phyloP scores from a whole-genome alignment of 2,113 vertebrate genomes.

The Sardina pilchardus region DNA sequence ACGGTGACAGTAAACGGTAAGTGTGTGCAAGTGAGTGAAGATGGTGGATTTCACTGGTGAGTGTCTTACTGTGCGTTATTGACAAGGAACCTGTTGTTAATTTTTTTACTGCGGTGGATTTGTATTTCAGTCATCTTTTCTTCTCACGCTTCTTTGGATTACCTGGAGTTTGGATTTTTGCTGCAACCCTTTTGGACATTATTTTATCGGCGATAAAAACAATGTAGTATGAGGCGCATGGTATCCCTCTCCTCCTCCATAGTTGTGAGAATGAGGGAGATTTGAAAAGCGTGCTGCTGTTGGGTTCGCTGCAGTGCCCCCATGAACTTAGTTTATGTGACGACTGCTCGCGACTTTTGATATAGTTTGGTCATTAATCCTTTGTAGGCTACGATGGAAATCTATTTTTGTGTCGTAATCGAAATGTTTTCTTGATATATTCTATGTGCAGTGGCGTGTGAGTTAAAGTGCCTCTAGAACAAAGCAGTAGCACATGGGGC shows the following conservation, averaged over 20 bases:
- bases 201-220: slow-evolving; percentile 12
- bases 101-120: slow-evolving; percentile 25
- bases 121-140: background rate
- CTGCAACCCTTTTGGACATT: background rate
- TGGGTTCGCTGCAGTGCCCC: slow-evolving; percentile 39
- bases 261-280: slow-evolving; percentile 83
- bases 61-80: slow-evolving; percentile 72
- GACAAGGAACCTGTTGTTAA: slow-evolving; percentile 66
- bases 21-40: slow-evolving; percentile 75
- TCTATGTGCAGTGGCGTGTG: slow-evolving; percentile 70
- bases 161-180: background rate
- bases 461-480: slow-evolving; percentile 83
- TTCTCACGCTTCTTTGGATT: background rate
- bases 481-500: slow-evolving; percentile 88
- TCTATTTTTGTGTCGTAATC: background rate
- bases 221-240: slow-evolving; percentile 76
- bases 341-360: background rate
- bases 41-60: slow-evolving; percentile 80
- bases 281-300: slow-evolving; percentile 80
- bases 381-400: background rate
- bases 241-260: slow-evolving; percentile 73
- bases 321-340: slow-evolving; percentile 50
- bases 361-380: background rate
- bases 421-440: slow-evolving; percentile 41
- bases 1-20: slow-evolving; percentile 60